phyloP scores from a whole-genome alignment of 2,113 vertebrate species.

The Callionymus lyra region DNA sequence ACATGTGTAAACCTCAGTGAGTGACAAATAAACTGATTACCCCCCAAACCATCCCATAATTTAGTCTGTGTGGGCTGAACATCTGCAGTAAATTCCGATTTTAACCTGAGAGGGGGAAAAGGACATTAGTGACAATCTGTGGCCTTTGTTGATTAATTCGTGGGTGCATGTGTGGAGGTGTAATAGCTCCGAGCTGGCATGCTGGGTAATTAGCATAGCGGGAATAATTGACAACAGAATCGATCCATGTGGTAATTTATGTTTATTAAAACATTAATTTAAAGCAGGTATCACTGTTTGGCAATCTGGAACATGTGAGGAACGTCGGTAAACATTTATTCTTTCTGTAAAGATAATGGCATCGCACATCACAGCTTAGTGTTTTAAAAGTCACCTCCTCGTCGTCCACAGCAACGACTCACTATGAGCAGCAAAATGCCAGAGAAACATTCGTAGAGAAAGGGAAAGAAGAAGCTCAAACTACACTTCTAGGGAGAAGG shows the following conservation, averaged over 20 bases:
- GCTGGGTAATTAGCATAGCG: slow-evolving; percentile 9
- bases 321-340: slow-evolving; percentile 32
- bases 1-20: not conserved
- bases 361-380: slow-evolving; percentile 12
- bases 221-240: slow-evolving; percentile 37
- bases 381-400: slow-evolving; percentile 6
- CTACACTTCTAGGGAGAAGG: slow-evolving; percentile 40
- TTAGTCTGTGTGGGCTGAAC: slow-evolving; percentile 14
- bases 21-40: not conserved
- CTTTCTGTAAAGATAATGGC: slow-evolving; percentile 8
- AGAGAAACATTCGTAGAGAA: slow-evolving; percentile 15
- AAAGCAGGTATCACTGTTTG: slow-evolving; percentile 48
- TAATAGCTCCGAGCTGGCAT: slow-evolving; percentile 25
- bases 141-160: slow-evolving; percentile 30
- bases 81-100: slow-evolving; percentile 15
- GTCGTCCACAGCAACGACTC: not conserved
- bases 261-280: slow-evolving; percentile 58
- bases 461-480: slow-evolving; percentile 16
- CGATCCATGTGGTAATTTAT: slow-evolving; percentile 48
- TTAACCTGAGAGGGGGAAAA: slow-evolving; percentile 12
- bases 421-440: slow-evolving; percentile 5
- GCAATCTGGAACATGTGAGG: slow-evolving; percentile 52
- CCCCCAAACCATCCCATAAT: slow-evolving; percentile 5
- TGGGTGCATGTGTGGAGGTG: slow-evolving; percentile 25
- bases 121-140: slow-evolving; percentile 27